Evolutionary conservation across 2,797 vertebrate species (phyloP), one percentile per base, ranked within the genome.

Genomic region (Danio albolineatus): DNA sequence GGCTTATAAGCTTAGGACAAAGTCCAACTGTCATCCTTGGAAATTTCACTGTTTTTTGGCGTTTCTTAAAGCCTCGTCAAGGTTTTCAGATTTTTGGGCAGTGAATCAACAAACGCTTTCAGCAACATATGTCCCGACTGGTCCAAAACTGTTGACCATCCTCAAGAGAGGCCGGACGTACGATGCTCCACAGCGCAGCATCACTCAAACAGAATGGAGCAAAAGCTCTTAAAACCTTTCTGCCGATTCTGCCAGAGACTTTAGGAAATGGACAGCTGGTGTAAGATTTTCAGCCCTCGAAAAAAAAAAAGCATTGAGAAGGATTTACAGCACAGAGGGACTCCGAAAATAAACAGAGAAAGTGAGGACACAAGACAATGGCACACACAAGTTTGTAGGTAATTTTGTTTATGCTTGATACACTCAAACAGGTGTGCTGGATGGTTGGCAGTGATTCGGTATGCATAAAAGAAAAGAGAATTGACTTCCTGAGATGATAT

Each of bases 201-300:
- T 73, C n/a, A 21, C 44, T 48, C 46, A 46, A 62, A 74, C 70
- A 65, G 78, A 61, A 74, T 46, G 60, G 43, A 8, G 49, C 49
- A 41, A 67, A 80, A 73, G 43, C 78, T 65, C 51, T 59, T 80
- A 74, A 73, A 76, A 71, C 66, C 65, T 2, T 14, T 39, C 64
- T 74, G 62, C 38, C 16, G 41, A 51, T 44, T 57, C 38, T 67
- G 81, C 69, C 44, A 78, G 70, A 82, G 38, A 43, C 16, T 49
- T 72, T 54, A 5, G 48, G 48, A 73, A 69, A 53, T n/a, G 61
- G 81, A 67, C 77, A 80, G 67, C 82, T 83, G 78, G 73, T 83
- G 59, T 59, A 66, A 66, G 56, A 71, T 80, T 66, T 80, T 73
- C 73, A 81, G 66, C 57, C 41, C 38, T 66, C 48, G 17, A 57